Evolutionary conservation across 2,888 invertebrate genomes (phyloP), one percentile per base, ranked within the genome.

Genomic region (Dicyrtomina minuta): DNA sequence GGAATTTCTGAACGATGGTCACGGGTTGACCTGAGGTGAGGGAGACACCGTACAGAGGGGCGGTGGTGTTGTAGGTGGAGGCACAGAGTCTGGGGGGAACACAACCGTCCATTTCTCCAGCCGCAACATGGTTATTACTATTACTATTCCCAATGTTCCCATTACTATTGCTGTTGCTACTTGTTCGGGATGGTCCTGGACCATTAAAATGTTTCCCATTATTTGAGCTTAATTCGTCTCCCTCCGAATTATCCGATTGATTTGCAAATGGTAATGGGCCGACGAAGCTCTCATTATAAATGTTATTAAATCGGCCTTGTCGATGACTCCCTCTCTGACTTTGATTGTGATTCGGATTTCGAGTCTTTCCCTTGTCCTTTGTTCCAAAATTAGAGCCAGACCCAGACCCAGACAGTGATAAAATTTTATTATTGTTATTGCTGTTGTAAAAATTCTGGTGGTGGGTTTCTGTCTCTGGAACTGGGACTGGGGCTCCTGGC

Each of bases 11-110:
- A 4, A 70, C 93, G 79, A 94, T 94, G 65, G 93, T 93, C 77
- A 94, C 93, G 0, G 93, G 93, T 80, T 93, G 92, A 1, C 94
- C 94, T 15, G 93, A 93, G 17, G 94, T 94, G 46, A 94, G 84
- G 20, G 93, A 93, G 53, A 94, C 93, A n/a, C 94, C 94, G 64
- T 51, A 94, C 91, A 94, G 91, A 0, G 94, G 94, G 20, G 94
- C 94, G 53, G 94, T 94, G 24, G 94, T 94, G 83, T 94, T 94
- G 83, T 93, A 93, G 70, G 93, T 86, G 10, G 94, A 93, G 80
- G 90, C 89, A 81, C 94, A 95, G 44, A 95, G 85, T 71, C 94
- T 86, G 24, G 90, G 85, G 1, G 90, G 89, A 44, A 90, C 88
- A 17, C 89, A 79, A 72, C 81, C 73, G 12, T 71, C 71, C 8